Evolutionary conservation across 2,113 vertebrate species (phyloP).

Genomic region (Ondatra zibethicus): DNA sequence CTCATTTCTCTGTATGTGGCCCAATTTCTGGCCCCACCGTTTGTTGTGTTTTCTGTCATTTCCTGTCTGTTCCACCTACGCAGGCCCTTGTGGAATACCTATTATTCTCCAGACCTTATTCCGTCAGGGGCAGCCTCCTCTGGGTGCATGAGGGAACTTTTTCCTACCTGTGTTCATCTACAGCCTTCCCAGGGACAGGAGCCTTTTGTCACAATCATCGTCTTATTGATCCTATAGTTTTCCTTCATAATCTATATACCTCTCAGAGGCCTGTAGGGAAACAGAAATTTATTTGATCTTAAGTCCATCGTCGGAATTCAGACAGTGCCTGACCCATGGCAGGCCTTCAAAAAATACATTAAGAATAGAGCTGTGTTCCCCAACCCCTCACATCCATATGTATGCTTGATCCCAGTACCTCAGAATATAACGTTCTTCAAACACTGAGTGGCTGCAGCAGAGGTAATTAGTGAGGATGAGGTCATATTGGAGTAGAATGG

Average conservation of each 20-base stretch:
- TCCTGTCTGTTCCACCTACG: accelerated
- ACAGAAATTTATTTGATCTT: neutral
- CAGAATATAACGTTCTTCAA: neutral
- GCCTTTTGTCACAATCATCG: neutral
- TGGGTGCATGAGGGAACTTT: accelerated
- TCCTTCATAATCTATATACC: neutral
- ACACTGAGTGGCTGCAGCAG: neutral
- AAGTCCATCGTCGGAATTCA: neutral
- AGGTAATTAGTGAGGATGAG: neutral
- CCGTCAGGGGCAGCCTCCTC: too few relatives aligned
- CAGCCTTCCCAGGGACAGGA: accelerated
- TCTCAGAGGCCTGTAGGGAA: neutral
- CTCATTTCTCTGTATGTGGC: neutral
- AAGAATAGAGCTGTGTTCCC: neutral
- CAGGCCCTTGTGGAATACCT: too few relatives aligned
- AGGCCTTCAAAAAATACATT: neutral
- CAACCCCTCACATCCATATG: neutral
- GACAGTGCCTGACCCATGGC: neutral
- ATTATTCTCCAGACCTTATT: neutral
- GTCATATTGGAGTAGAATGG: neutral
- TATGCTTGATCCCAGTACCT: neutral
- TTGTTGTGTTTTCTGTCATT: neutral
- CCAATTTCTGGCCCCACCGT: accelerated
- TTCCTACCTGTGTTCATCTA: neutral
- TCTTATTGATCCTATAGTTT: neutral